Conservation (phyloP, 2,888 invertebrate species). For the Hylaea fasciaria region DNA sequence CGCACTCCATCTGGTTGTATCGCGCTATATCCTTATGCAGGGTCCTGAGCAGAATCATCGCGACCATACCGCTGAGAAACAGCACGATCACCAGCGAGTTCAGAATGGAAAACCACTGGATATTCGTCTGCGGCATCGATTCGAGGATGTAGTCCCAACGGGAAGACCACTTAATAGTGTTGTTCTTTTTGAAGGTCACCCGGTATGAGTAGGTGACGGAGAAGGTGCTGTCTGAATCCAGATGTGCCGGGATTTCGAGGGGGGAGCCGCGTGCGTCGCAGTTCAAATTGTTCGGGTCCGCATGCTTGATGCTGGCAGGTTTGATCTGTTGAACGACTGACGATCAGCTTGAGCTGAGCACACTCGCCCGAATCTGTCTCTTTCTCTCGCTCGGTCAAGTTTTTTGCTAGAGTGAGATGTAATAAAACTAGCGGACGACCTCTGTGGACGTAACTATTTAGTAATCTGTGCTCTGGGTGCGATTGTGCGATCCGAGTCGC, state of each 20-base stretch:
- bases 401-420: too few species aligned
- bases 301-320: conserved; percentile 85
- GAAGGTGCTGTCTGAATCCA: conserved; percentile 79
- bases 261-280: conserved; percentile 84
- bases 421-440: too few species aligned
- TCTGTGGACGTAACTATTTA: too few species aligned
- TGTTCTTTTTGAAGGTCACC: conserved; percentile 91
- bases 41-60: conserved; percentile 98
- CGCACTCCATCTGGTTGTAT: conserved; percentile 97
- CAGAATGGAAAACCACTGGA: conserved; percentile 99
- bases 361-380: too few species aligned
- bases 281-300: conserved; percentile 72
- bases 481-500: too few species aligned
- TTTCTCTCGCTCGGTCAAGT: too few species aligned
- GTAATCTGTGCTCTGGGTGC: too few species aligned
- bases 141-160: conserved; percentile 99
- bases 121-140: conserved; percentile 99
- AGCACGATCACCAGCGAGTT: conserved; percentile 98
- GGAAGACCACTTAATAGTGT: conserved; percentile 98
- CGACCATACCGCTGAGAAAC: conserved; percentile 99
- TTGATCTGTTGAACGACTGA: conserved; percentile 65
- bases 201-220: conserved; percentile 94
- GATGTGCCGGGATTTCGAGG: conserved; percentile 88
- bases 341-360: too few species aligned
- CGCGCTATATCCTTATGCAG: conserved; percentile 99